Conservation (phyloP, 2,113 vertebrate genomes). For the Lasiurus cinereus region DNA sequence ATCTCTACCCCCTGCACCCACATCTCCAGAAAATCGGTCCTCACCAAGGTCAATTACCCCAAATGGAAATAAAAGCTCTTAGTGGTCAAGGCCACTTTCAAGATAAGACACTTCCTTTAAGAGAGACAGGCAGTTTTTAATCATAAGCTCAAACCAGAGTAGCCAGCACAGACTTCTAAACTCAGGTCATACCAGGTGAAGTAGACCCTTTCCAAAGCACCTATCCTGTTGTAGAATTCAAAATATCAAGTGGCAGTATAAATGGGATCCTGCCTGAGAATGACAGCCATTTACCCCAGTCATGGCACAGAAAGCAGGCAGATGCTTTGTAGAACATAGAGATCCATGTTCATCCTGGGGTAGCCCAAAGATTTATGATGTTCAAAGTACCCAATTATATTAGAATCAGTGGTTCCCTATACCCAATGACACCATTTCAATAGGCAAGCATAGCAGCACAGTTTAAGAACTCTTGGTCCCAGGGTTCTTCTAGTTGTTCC, state of each 20-base stretch:
- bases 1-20: not conserved
- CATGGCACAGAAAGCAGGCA: not conserved
- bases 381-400: not conserved
- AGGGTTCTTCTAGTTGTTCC: not conserved
- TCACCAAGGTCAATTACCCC: not conserved
- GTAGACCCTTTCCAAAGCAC: not conserved
- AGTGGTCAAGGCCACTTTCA: conserved; percentile 59
- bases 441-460: not conserved
- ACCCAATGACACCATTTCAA: not conserved
- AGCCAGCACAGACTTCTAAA: not conserved
- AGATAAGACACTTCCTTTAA: conserved; percentile 39
- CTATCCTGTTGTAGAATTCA: not conserved
- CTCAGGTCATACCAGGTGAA: not conserved
- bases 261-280: conserved; percentile 18
- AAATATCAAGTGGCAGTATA: not conserved
- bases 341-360: not conserved
- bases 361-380: not conserved
- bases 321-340: not conserved
- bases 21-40: conserved; percentile 28
- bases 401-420: not conserved
- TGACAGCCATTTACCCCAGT: not conserved
- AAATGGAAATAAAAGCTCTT: conserved; percentile 46
- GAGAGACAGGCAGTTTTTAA: conserved; percentile 26
- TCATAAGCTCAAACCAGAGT: conserved; percentile 18
- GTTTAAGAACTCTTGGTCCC: not conserved